These are phyloP conservation scores for Yponomeuta evonymella DNA, from an alignment of 2,888 invertebrate species.

Conservation along the genomic window DNA sequence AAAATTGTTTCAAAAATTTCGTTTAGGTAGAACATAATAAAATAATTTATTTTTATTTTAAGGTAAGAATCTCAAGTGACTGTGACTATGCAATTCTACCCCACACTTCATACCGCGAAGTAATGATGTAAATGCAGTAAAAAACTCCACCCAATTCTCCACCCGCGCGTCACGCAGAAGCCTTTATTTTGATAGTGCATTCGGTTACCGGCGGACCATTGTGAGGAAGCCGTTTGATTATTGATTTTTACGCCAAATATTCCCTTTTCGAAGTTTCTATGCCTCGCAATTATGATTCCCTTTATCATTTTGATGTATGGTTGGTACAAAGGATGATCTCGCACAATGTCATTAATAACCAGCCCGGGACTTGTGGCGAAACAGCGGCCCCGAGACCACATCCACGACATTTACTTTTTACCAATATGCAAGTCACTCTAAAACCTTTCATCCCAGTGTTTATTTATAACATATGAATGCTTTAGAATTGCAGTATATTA, in stretches of 20 bases:
- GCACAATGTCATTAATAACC: constrained; percentile 70
- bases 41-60: no score
- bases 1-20: no score
- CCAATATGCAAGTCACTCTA: constrained; percentile 7
- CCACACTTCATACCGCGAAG: constrained; percentile 41
- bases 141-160: constrained; percentile 63
- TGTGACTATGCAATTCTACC: constrained; percentile 42
- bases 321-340: constrained; percentile 50
- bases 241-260: constrained; percentile 75
- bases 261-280: constrained; percentile 61
- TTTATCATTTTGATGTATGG: constrained; percentile 55
- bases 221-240: constrained; percentile 64
- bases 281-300: constrained; percentile 65
- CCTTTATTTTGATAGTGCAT: constrained; percentile 70
- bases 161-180: constrained; percentile 63
- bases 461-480: background rate
- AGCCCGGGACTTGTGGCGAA: constrained; percentile 66
- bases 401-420: background rate
- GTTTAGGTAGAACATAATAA: no score
- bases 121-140: constrained; percentile 42
- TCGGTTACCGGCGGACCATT: constrained; percentile 65
- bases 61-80: background rate
- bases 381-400: constrained; percentile 23
- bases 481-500: background rate
- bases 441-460: background rate